These are phyloP conservation scores for Pelochelys cantorii DNA, from an alignment of 2,797 vertebrate species.

Conservation along the genomic window DNA sequence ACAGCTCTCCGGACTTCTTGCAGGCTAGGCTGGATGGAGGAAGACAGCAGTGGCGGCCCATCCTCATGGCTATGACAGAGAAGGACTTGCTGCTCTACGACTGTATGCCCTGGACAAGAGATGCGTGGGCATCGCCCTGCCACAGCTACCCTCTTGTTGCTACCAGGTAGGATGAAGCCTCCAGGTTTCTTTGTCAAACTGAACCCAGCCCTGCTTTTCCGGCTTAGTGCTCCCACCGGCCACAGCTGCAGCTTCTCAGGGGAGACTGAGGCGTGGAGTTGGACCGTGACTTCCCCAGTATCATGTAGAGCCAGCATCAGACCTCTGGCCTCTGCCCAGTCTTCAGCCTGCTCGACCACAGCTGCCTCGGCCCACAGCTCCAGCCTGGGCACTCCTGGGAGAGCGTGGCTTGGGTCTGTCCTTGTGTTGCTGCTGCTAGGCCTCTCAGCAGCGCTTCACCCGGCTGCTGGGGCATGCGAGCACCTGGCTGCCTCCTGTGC, in stretches of 20 bases:
- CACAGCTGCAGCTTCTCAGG: not conserved
- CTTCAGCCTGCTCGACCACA: not conserved
- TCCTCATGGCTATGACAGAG: slow-evolving; percentile 93
- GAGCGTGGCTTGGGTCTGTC: not conserved
- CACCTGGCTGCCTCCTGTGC: not conserved
- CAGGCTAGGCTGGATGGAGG: slow-evolving; percentile 92
- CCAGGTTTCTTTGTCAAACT: not conserved
- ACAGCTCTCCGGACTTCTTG: not conserved
- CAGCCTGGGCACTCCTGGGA: not conserved
- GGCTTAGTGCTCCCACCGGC: not conserved
- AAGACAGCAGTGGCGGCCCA: slow-evolving; percentile 88
- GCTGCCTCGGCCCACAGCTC: not conserved
- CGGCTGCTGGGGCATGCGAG: not conserved
- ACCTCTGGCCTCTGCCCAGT: not conserved
- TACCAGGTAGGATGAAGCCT: slow-evolving; percentile 87
- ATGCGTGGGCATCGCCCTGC: slow-evolving; percentile 91
- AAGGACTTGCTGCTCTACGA: slow-evolving; percentile 96
- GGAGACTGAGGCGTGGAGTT: not conserved
- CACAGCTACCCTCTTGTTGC: slow-evolving; percentile 94
- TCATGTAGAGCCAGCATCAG: not conserved
- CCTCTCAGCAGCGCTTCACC: not conserved
- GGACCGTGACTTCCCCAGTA: not conserved
- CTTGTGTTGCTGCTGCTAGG: not conserved
- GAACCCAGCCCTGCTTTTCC: not conserved
- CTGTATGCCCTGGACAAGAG: slow-evolving; percentile 91